A percentile compares a stretch with the other conserved stretches of the same genome.
Conservation (phyloP, 2,113 vertebrate genomes). For the Tyrannus savana region DNA sequence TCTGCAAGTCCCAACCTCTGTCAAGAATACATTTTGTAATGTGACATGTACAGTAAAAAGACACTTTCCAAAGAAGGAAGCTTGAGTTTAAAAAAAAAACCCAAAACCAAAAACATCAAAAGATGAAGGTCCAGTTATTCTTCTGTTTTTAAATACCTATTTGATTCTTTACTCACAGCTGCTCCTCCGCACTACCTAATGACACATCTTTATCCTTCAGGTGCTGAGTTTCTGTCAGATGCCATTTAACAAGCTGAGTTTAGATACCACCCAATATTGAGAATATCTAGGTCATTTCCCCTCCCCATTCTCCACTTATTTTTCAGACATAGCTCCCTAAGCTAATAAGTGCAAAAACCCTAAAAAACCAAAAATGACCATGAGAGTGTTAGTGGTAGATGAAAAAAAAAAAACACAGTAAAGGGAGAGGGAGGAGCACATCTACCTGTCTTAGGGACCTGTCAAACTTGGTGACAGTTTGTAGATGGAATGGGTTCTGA, state of each 20-base stretch:
- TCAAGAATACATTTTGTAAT: not conserved
- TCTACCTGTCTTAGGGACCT: not conserved
- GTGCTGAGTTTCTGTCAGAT: not conserved
- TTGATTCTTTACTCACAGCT: not conserved
- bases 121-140: not conserved
- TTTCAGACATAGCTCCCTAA: not conserved
- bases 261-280: not conserved
- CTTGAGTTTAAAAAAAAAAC: not conserved
- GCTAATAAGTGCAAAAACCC: not conserved
- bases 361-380: not conserved
- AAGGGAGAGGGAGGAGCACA: rapidly evolving
- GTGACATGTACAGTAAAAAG: not conserved
- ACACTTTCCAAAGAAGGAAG: not conserved
- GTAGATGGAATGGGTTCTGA: not conserved
- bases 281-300: not conserved
- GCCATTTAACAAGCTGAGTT: not conserved
- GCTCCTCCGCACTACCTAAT: not conserved
- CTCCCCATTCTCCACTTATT: not conserved
- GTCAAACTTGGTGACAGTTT: not conserved
- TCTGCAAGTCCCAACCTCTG: not conserved
- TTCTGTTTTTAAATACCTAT: not conserved
- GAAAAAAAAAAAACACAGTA: not conserved
- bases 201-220: not conserved
- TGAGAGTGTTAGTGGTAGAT: not conserved
- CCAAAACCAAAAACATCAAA: rapidly evolving